Percentiles rank a stretch among this genome's conserved stretches.
These are phyloP conservation scores for Tetraneura akinire DNA, from an alignment of 1,140 invertebrate species.

Conservation along the genomic window DNA sequence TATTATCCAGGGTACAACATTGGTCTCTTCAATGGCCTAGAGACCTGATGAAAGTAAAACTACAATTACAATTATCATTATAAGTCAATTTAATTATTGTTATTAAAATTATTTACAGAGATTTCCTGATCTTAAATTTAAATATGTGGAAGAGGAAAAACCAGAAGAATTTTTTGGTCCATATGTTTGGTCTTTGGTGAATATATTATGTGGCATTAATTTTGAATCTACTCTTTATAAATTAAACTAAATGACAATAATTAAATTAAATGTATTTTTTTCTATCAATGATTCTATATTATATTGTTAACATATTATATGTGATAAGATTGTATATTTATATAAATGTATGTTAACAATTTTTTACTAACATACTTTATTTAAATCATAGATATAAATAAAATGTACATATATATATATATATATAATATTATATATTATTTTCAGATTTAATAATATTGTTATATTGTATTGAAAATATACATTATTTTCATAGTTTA, in stretches of 20 bases:
- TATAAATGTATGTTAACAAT: background rate
- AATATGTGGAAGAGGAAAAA: slow-evolving; percentile 98
- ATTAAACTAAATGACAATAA: slow-evolving; percentile 45
- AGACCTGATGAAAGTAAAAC: slow-evolving; percentile 81
- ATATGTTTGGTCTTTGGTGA: slow-evolving; percentile 93
- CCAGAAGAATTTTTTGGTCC: slow-evolving; percentile 99
- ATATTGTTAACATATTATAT: slow-evolving; percentile 45
- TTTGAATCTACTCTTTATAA: slow-evolving; percentile 52
- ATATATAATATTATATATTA: background rate
- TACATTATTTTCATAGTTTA: slow-evolving; percentile 39
- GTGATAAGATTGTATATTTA: slow-evolving; percentile 9
- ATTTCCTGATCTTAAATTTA: slow-evolving; percentile 98
- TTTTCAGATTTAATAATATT: background rate
- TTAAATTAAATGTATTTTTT: slow-evolving; percentile 12
- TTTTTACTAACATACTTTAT: slow-evolving; percentile 1
- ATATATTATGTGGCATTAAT: slow-evolving; percentile 44
- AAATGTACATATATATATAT: background rate
- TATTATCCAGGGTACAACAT: slow-evolving; percentile 83
- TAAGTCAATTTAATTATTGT: background rate
- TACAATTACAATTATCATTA: background rate
- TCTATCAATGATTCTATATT: background rate
- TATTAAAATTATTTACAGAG: slow-evolving; percentile 68
- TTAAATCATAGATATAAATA: background rate
- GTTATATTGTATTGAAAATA: slow-evolving; percentile 25
- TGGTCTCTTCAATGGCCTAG: slow-evolving; percentile 85